Base-by-base conservation (phyloP, 2,113 vertebrate species). In the Poeciliopsis turrubarensis region DNA sequence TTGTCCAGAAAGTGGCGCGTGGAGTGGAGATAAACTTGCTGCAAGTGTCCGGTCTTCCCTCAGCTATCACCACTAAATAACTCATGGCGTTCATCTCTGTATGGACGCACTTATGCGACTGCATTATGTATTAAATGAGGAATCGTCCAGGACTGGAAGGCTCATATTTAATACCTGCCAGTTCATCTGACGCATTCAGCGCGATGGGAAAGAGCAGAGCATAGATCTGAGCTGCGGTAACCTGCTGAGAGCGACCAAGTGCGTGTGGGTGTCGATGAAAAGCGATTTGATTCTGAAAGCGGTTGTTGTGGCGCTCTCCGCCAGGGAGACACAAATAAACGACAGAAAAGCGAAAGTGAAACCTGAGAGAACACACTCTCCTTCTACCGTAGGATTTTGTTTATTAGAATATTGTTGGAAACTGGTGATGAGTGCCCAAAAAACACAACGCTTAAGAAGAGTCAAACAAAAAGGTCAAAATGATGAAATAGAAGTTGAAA, bases 101-200 rank as follows among this genome's bases (percentile, higher is more conserved):
- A 29, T 73, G 65, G 31, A 62, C 37, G 1, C 22, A 60, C 44
- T 70, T 39, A 61, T 67, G 32, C 72, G 75, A 79, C 68, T 57
- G 60, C 67, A 60, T 86, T 68, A 11, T 1, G 62, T 29, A 31
- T 60, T 68, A 64, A 81, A 78, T 82, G 69, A 63, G 34, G 63
- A 78, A 75, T 68, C 80, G 77, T 85, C 79, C 89, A 72, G 54
- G 67, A 72, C 67, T 70, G 60, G 3, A 32, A 27, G 39, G 60
- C 85, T 67, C 62, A 70, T 61, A 57, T 63, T 70, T 81, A 82
- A 85, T 75, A 86, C 77, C 89, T 77, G 84, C 83, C 82, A 81
- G 79, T 76, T 82, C 34, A 72, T 41, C 85, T 86, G 65, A 82
- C 30, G 27, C 73, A 65, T 41, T 17, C 60, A 70, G 80, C 11